These are phyloP conservation scores for Neofelis nebulosa DNA, from an alignment of 2,113 vertebrate species.

Conservation along the genomic window DNA sequence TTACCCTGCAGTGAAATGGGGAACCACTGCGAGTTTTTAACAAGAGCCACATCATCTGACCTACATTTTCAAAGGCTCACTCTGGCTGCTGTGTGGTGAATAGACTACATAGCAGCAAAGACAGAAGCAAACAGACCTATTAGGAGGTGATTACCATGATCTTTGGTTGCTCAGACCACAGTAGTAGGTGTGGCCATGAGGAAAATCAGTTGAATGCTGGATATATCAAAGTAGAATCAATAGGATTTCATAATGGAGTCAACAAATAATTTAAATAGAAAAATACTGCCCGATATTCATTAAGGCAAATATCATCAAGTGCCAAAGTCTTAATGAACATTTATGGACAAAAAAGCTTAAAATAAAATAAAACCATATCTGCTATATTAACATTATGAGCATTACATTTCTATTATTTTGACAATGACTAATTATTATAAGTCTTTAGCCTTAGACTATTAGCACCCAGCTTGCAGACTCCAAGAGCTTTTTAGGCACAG, in stretches of 20 bases:
- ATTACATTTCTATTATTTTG: neutral
- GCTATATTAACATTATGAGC: neutral
- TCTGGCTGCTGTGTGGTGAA: neutral
- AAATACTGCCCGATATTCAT: neutral
- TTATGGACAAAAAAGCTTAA: constrained; percentile 32
- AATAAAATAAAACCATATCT: neutral
- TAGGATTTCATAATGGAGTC: neutral
- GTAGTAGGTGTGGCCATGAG: neutral
- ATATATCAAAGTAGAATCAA: neutral
- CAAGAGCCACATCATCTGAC: neutral
- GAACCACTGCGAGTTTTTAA: neutral
- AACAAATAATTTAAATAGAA: constrained; percentile 3
- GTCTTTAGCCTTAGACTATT: neutral
- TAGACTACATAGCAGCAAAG: neutral
- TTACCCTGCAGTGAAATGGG: neutral
- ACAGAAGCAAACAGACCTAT: neutral
- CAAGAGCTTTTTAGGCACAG: neutral
- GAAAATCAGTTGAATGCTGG: neutral
- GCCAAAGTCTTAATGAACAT: neutral
- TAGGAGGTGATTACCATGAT: neutral
- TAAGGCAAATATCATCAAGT: neutral
- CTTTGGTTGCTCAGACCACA: neutral
- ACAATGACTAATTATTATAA: neutral
- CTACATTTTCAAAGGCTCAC: neutral
- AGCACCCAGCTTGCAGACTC: neutral